Percentiles rank a stretch among this genome's conserved stretches.
Conservation (phyloP, 1,140 invertebrate species). For the Calycopis cecrops region DNA sequence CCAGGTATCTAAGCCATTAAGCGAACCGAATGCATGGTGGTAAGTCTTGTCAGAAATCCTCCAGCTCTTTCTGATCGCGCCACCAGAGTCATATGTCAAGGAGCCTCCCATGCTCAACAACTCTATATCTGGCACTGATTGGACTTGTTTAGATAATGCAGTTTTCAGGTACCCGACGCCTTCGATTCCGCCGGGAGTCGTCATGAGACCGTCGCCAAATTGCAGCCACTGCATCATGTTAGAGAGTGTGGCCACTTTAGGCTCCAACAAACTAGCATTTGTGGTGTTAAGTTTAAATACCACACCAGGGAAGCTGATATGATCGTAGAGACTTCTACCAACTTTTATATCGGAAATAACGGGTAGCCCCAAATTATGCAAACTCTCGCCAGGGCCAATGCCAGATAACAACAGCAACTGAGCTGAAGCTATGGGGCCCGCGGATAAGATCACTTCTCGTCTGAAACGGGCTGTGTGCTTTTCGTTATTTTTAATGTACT, state of each 20-base stretch:
- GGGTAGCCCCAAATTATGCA: constrained; percentile 81
- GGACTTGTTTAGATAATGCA: constrained; percentile 61
- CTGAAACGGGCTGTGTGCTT: constrained; percentile 72
- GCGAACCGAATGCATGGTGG: constrained; percentile 36
- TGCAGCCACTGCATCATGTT: constrained; percentile 75
- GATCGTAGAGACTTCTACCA: constrained; percentile 84
- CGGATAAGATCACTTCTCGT: constrained; percentile 82
- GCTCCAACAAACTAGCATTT: constrained; percentile 67
- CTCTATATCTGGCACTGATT: constrained; percentile 75
- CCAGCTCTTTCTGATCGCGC: constrained; percentile 50
- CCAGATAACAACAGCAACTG: constrained; percentile 89
- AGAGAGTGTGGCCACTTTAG: constrained; percentile 68
- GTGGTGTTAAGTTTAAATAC: constrained; percentile 76
- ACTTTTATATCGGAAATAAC: constrained; percentile 80
- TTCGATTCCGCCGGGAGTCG: constrained; percentile 72
- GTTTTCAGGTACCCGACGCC: constrained; percentile 76
- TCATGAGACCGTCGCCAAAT: constrained; percentile 71
- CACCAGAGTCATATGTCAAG: constrained; percentile 57
- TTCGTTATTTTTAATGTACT: constrained; percentile 75
- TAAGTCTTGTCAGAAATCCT: constrained; percentile 55
- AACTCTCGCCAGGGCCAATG: constrained; percentile 81
- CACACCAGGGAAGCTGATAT: constrained; percentile 81
- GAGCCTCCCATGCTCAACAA: constrained; percentile 70
- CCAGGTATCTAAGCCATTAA: constrained; percentile 77
- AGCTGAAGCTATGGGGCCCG: constrained; percentile 86